Base-by-base conservation (phyloP, 2,113 vertebrate species). In the Bungarus multicinctus region DNA sequence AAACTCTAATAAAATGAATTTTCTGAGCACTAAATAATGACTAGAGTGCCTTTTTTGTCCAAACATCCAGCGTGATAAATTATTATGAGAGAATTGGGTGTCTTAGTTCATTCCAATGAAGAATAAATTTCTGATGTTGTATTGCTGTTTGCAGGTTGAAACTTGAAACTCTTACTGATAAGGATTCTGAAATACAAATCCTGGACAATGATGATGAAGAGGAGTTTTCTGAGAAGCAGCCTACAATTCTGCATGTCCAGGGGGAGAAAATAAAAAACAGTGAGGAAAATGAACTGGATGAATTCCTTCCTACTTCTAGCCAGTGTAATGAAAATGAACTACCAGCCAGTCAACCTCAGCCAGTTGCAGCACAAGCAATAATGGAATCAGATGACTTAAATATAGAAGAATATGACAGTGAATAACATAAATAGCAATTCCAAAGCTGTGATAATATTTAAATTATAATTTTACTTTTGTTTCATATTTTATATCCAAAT, bases 321-420 rank as follows among this genome's bases (percentile, higher is more conserved):
- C 98, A 98, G 94, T 94, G 93, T 57, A 96, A 95, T 81, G 96
- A 96, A 81, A 97, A 91, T 2, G 98, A 98, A 57, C 97, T 99
- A 8, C 97, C 98, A 0, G 89, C 97, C 95, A 99, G 98, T 96
- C 99, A 99, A 94, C 98, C 98, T 9, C 98, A 98, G 92, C 98
- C 98, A 4, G 91, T 96, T 2, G 93, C 97, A 23, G 94, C 95
- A 5, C 97, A 98, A 89, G 97, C 93, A 47, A 90, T 98, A 9
- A 11, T 98, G 87, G 98, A 98, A 23, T 98, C 98, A 1, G 98
- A 98, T 0, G 98, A 98, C 1, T 5, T 98, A 53, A 39, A 96
- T 30, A 99, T 99, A 89, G 99, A 99, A 94, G 98, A 99, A 50
- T 99, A 97, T 25, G 98, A 98, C 91, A 99, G 98, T 53, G 98